Conservation (phyloP, 2,888 invertebrate species). For the Ariolimax columbianus region DNA sequence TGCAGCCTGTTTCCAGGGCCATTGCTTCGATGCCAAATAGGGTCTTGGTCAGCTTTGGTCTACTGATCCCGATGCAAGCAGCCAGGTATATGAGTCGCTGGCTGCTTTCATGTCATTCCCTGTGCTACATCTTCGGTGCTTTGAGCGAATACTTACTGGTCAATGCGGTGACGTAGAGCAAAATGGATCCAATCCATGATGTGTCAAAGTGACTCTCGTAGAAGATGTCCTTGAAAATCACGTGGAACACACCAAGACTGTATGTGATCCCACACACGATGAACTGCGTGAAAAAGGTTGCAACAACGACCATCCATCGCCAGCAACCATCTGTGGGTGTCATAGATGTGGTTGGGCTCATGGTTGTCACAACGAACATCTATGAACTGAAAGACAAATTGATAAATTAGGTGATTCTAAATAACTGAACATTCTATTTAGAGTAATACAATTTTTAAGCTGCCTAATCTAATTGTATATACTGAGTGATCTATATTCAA, state of each 20-base stretch:
- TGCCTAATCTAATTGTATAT: no score
- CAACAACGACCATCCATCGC: conserved; percentile 70
- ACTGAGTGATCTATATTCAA: no score
- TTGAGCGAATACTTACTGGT: conserved; percentile 67
- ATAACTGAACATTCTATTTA: not conserved
- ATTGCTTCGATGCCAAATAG: no score
- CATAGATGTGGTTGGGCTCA: conserved; percentile 55
- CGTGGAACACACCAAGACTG: conserved; percentile 73
- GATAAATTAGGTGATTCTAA: not conserved
- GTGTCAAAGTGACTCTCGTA: conserved; percentile 71
- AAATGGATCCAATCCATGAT: conserved; percentile 71
- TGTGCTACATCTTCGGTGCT: not conserved
- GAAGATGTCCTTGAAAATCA: conserved; percentile 70
- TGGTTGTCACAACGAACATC: conserved; percentile 68
- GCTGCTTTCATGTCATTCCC: no score
- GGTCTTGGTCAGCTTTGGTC: no score
- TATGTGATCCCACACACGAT: conserved; percentile 75
- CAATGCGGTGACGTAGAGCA: conserved; percentile 70
- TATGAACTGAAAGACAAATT: conserved; percentile 58
- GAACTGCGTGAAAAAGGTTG: conserved; percentile 74
- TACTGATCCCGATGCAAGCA: no score
- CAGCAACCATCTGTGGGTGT: conserved; percentile 60
- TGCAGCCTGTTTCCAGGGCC: no score
- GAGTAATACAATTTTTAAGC: no score
- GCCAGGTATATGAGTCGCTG: no score